A percentile compares a stretch with the other conserved stretches of the same genome.
Evolutionary conservation across 2,888 invertebrate species (phyloP).

Genomic region (Drosophila pseudotakahashii): DNA sequence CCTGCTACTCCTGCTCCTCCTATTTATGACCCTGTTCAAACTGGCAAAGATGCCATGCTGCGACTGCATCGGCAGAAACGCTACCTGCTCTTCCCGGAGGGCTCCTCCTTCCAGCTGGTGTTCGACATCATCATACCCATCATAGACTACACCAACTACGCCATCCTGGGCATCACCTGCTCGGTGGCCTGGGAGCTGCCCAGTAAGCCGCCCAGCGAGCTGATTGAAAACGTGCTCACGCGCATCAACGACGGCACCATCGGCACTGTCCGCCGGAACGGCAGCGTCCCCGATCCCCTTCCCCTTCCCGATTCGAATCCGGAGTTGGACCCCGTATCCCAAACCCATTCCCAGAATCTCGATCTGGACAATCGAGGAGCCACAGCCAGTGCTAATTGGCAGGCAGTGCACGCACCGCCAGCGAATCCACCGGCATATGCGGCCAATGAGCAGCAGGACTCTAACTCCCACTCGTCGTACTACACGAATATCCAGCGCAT

Average conservation of each 20-base stretch:
- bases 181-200: conserved; percentile 92
- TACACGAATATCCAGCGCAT: conserved; percentile 55
- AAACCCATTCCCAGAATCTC: not conserved
- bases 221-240: conserved; percentile 78
- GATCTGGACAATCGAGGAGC: conserved; percentile 34
- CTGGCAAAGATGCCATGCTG: conserved; percentile 49
- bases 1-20: not conserved
- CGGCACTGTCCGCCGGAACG: conserved; percentile 77
- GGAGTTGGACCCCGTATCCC: not conserved
- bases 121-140: conserved; percentile 84
- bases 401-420: conserved; percentile 58
- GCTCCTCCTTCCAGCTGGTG: conserved; percentile 84
- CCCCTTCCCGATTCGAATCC: conserved; percentile 14
- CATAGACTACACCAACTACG: conserved; percentile 84
- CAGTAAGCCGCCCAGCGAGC: conserved; percentile 86
- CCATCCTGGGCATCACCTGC: conserved; percentile 90
- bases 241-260: conserved; percentile 80
- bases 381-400: conserved; percentile 63
- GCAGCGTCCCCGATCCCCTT: conserved; percentile 34
- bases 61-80: conserved; percentile 84
- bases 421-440: conserved; percentile 55
- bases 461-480: conserved; percentile 43
- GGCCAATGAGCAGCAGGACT: conserved; percentile 48
- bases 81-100: conserved; percentile 85
- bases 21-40: not conserved